Evolutionary conservation across 2,888 invertebrate genomes (phyloP).

Genomic region (Eutolmus rufibarbis): DNA sequence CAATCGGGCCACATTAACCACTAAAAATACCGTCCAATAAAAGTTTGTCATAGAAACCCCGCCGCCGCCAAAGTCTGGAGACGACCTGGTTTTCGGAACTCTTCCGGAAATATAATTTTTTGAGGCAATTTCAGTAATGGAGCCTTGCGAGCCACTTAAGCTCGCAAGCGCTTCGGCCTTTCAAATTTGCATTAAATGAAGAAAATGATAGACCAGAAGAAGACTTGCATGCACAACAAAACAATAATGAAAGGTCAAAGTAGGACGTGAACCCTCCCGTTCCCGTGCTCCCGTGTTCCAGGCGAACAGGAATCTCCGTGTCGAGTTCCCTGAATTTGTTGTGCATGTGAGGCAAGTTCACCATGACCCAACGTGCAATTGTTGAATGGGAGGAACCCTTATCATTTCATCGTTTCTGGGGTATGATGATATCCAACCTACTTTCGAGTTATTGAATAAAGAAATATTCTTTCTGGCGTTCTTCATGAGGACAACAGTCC

Average conservation of each 20-base stretch:
- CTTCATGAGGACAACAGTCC: neutral
- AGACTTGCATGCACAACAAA: constrained; percentile 21
- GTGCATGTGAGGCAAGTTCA: neutral
- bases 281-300: neutral
- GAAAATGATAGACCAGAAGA: constrained; percentile 6
- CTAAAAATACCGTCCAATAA: neutral
- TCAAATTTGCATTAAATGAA: constrained; percentile 18
- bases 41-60: neutral
- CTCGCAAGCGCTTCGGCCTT: neutral
- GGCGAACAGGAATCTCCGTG: neutral
- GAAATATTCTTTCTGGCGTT: neutral
- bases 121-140: neutral
- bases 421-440: neutral
- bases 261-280: neutral
- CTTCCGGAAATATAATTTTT: neutral
- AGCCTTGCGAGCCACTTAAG: neutral
- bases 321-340: neutral
- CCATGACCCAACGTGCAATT: neutral
- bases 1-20: neutral
- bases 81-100: neutral
- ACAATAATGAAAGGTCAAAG: constrained; percentile 6
- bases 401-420: neutral
- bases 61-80: neutral
- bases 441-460: neutral
- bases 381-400: neutral